Evolutionary conservation across 2,113 vertebrate genomes (phyloP).

Genomic region (Scomber japonicus): DNA sequence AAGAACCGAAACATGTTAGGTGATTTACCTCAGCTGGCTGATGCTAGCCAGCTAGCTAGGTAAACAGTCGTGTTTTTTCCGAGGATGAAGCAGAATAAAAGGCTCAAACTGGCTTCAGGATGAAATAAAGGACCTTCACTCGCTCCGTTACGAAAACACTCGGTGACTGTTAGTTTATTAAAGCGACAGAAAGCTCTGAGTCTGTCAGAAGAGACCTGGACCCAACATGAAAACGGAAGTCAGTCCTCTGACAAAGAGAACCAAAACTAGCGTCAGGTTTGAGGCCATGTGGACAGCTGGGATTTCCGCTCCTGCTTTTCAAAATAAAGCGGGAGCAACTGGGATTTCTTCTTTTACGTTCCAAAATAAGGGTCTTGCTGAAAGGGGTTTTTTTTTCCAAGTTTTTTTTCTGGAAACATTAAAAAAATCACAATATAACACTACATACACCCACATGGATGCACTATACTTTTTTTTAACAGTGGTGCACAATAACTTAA

Average conservation of each 20-base stretch:
- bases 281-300: not conserved
- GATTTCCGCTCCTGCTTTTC: constrained; percentile 40
- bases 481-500: no score
- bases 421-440: no score
- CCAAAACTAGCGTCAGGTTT: constrained; percentile 46
- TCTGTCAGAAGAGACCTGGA: constrained; percentile 63
- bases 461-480: no score
- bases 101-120: constrained; percentile 18
- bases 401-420: not conserved
- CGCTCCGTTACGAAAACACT: not conserved
- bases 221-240: constrained; percentile 85
- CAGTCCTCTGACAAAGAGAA: constrained; percentile 85
- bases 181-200: constrained; percentile 10
- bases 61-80: constrained; percentile 68
- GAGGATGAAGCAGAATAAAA: constrained; percentile 46
- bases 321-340: not conserved
- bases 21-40: constrained; percentile 78
- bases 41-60: constrained; percentile 80
- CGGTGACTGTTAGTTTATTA: not conserved
- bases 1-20: constrained; percentile 86
- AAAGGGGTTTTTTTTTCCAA: not conserved
- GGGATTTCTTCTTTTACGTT: not conserved
- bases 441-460: no score
- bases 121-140: constrained; percentile 18
- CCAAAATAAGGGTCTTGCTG: constrained; percentile 60